Percentiles rank a stretch among this genome's conserved stretches.
Conservation (phyloP, 2,888 invertebrate species). For the Polydrusus cervinus region DNA sequence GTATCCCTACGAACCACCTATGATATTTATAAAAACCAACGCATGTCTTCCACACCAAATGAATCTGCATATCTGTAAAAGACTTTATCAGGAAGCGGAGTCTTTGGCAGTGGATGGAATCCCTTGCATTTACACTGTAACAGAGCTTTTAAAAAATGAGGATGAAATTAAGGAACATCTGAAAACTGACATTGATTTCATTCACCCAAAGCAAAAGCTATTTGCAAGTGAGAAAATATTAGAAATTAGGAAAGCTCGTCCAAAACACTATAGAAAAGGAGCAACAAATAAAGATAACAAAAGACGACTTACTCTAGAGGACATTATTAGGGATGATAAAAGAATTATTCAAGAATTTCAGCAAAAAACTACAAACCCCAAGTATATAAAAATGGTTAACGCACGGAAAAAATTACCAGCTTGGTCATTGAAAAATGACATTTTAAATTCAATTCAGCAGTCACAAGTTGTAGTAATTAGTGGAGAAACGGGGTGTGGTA, state of each 20-base stretch:
- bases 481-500: conserved; percentile 90
- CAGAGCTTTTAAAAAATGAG: conserved; percentile 81
- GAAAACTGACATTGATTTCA: conserved; percentile 77
- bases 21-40: conserved; percentile 80
- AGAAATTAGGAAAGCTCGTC: conserved; percentile 64
- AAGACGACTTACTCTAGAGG: conserved; percentile 72
- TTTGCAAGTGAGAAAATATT: conserved; percentile 65
- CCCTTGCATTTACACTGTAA: conserved; percentile 82
- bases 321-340: conserved; percentile 77
- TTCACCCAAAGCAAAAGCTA: conserved; percentile 74
- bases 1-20: conserved; percentile 85
- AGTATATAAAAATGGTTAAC: conserved; percentile 80
- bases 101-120: conserved; percentile 79
- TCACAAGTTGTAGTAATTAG: conserved; percentile 81
- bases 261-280: conserved; percentile 80
- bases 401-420: conserved; percentile 81
- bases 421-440: conserved; percentile 80
- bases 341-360: conserved; percentile 77
- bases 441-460: conserved; percentile 78
- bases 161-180: conserved; percentile 78
- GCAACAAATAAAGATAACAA: conserved; percentile 75
- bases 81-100: conserved; percentile 81
- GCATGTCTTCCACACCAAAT: conserved; percentile 78
- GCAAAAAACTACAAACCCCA: conserved; percentile 75
- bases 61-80: conserved; percentile 79